Base-by-base conservation (phyloP, 2,797 vertebrate species). In the Gila robusta region DNA sequence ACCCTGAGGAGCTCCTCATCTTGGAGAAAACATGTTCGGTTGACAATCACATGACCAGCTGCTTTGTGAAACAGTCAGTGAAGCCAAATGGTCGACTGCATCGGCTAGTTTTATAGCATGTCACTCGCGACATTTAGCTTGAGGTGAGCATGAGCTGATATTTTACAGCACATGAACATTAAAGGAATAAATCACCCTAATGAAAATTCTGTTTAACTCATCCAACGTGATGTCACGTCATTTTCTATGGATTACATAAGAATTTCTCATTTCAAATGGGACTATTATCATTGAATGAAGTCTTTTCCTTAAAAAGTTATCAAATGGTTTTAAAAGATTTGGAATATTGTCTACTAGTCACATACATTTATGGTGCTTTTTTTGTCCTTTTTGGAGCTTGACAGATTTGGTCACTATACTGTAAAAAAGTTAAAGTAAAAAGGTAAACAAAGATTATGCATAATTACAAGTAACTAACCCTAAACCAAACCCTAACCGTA, bases 1-100 rank as follows among this genome's bases (percentile, higher is more conserved):
- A 86, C 69, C 87, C 70, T 80, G 74, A 76, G 87, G 81, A 78
- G 79, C 44, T 82, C 73, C 79, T 70, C 87, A 86, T 81, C 84
- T 71, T 52, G 69, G 76, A 80, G 67, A 80, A 84, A 87, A 79
- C 78, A 85, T 82, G 72, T 86, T 88, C 82, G 23, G 70, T 28
- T 85, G 87, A 86, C 82, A 88, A 59, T 79, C 69, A 6, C 66
- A 84, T 82, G 78, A 77, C 72, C 21, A 12, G 17, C 44, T 52
- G 47, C 67, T 71, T 52, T 72, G 64, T 47, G 64, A 79, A 71
- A 87, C 44, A 41, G 39, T 59, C 23, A 49, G 19, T 44, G 4
- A 41, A 44, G 10, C 52, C 28, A 14, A 70, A 64, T 17, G 80
- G 39, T 72, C 44, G 32, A 44, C 41, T 73, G 67, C 54, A 23